Percentiles rank a stretch among this genome's conserved stretches.
phyloP scores from a whole-genome alignment of 2,888 invertebrate genomes.

The Imbricaverruca yamaguchii region DNA sequence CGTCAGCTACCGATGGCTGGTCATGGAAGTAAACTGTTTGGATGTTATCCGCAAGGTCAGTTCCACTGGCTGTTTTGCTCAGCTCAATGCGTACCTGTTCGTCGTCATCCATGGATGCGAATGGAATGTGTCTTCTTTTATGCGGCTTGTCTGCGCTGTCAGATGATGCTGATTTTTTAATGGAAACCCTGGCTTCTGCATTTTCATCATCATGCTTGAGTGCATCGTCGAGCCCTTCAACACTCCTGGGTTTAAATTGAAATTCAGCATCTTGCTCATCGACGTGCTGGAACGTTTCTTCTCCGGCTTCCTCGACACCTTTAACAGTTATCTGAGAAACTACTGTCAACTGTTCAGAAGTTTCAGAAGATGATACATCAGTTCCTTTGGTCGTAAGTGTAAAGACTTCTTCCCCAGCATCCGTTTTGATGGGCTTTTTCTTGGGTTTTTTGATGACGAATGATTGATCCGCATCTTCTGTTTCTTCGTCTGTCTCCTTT shows the following conservation, averaged over 20 bases:
- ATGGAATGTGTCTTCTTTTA: background rate
- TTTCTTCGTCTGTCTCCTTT: background rate
- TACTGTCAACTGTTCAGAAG: background rate
- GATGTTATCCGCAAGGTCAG: background rate
- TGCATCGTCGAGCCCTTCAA: too few relatives aligned
- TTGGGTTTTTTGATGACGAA: constrained; percentile 2
- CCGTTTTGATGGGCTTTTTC: background rate
- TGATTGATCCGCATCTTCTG: background rate
- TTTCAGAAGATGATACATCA: background rate
- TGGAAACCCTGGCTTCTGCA: background rate
- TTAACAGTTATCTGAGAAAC: background rate
- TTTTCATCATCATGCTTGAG: background rate
- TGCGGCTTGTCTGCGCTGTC: background rate
- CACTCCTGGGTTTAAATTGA: background rate
- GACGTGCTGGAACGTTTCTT: background rate
- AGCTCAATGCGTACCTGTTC: background rate
- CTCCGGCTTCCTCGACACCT: background rate
- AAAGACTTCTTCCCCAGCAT: background rate
- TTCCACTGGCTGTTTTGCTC: background rate
- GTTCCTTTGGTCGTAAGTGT: background rate
- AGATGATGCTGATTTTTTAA: background rate
- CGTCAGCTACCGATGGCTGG: background rate
- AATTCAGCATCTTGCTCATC: background rate
- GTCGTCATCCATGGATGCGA: background rate
- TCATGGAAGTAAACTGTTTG: background rate